Evolutionary conservation across 1,140 invertebrate genomes (phyloP).

Genomic region (Eriocheir sinensis): DNA sequence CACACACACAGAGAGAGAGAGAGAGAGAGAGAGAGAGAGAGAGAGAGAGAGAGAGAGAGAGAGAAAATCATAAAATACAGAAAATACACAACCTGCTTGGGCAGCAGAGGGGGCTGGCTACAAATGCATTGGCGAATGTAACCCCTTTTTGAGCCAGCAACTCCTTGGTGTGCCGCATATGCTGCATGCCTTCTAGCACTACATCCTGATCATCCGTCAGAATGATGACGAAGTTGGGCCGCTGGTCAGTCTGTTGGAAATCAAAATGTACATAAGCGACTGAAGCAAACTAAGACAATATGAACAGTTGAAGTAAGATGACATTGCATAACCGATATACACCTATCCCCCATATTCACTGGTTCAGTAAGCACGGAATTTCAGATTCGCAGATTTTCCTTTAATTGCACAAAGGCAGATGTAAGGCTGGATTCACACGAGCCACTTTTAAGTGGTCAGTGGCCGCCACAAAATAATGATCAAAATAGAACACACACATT

Average conservation of each 20-base stretch:
- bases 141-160: slow-evolving; percentile 88
- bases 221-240: slow-evolving; percentile 90
- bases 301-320: too few relatives aligned
- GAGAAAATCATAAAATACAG: not conserved
- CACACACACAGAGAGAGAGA: slow-evolving; percentile 13
- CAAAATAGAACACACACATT: too few relatives aligned
- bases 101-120: slow-evolving; percentile 91
- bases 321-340: too few relatives aligned
- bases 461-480: too few relatives aligned
- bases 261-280: not conserved
- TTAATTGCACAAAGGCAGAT: too few relatives aligned
- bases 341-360: too few relatives aligned
- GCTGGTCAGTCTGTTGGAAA: not conserved
- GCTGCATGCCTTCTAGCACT: slow-evolving; percentile 88
- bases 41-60: not conserved
- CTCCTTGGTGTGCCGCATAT: slow-evolving; percentile 90
- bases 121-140: slow-evolving; percentile 78
- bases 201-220: slow-evolving; percentile 94
- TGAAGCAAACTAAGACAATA: too few relatives aligned
- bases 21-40: not conserved
- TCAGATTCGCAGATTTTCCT: too few relatives aligned
- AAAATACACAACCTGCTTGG: slow-evolving; percentile 88
- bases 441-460: too few relatives aligned
- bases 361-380: too few relatives aligned
- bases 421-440: too few relatives aligned